phyloP scores from a whole-genome alignment of 2,113 vertebrate genomes.

The Tautogolabrus adspersus region DNA sequence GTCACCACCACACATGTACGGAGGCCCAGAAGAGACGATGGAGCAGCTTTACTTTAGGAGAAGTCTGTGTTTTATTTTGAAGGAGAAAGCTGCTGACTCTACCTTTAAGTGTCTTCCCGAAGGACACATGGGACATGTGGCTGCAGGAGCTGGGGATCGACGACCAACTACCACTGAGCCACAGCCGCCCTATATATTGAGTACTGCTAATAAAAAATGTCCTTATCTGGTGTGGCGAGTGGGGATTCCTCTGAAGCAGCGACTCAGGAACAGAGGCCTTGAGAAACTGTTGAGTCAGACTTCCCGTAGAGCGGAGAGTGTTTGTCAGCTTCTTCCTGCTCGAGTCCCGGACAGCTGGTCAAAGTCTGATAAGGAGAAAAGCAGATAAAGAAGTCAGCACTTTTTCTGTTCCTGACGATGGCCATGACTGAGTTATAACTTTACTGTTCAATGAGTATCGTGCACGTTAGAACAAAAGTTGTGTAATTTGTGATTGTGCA shows the following conservation, averaged over 20 bases:
- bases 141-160: too few relatives aligned
- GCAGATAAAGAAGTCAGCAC: slow-evolving; percentile 13
- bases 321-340: slow-evolving; percentile 58
- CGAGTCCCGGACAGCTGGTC: slow-evolving; percentile 28
- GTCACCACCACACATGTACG: too few relatives aligned
- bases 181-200: too few relatives aligned
- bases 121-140: too few relatives aligned
- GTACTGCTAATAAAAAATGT: background rate
- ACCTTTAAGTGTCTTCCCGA: too few relatives aligned
- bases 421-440: background rate
- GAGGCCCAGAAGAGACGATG: too few relatives aligned
- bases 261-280: slow-evolving; percentile 50
- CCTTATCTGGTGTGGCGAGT: background rate
- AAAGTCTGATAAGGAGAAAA: slow-evolving; percentile 49
- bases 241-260: slow-evolving; percentile 10
- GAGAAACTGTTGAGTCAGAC: slow-evolving; percentile 71
- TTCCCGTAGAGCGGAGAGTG: slow-evolving; percentile 52
- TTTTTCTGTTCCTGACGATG: slow-evolving; percentile 1
- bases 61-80: too few relatives aligned
- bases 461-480: background rate
- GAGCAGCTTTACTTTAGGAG: too few relatives aligned
- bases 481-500: background rate
- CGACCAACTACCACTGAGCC: too few relatives aligned
- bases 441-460: background rate
- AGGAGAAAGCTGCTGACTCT: too few relatives aligned